phyloP scores from a whole-genome alignment of 2,113 vertebrate species.

The Perca flavescens region DNA sequence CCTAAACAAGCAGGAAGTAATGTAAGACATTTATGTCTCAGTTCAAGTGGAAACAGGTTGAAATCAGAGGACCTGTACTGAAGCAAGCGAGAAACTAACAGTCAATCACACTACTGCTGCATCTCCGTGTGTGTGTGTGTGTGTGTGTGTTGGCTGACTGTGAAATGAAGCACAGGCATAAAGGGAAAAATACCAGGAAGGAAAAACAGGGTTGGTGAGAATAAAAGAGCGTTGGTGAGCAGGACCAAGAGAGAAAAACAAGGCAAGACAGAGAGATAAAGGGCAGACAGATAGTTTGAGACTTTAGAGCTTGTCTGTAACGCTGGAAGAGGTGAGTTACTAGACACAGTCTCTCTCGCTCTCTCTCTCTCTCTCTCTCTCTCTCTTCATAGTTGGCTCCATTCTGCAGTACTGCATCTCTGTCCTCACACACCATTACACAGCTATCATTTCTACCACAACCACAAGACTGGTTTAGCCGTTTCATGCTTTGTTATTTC shows the following conservation, averaged over 20 bases:
- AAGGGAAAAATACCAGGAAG: not conserved
- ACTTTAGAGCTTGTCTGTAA: slow-evolving; percentile 29
- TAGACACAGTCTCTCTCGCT: not conserved
- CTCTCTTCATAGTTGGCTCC: slow-evolving; percentile 10
- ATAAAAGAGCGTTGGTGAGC: slow-evolving; percentile 7
- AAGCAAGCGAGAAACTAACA: slow-evolving; percentile 4
- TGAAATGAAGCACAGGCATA: slow-evolving; percentile 41
- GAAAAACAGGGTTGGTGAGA: slow-evolving; percentile 15
- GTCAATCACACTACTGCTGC: not conserved
- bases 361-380: not conserved
- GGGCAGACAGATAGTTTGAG: slow-evolving; percentile 33
- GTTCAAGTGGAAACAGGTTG: slow-evolving; percentile 26
- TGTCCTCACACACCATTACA: slow-evolving; percentile 45
- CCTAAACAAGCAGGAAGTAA: slow-evolving; percentile 21
- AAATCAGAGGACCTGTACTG: slow-evolving; percentile 20
- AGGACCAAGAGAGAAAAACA: slow-evolving; percentile 23
- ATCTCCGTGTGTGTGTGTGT: not conserved
- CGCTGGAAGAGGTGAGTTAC: slow-evolving; percentile 32
- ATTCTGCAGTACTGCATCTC: slow-evolving; percentile 28
- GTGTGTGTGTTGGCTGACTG: slow-evolving; percentile 5
- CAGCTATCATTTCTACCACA: slow-evolving; percentile 36
- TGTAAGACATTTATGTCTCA: slow-evolving; percentile 29
- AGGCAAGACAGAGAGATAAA: slow-evolving; percentile 49
- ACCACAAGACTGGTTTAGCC: slow-evolving; percentile 4
- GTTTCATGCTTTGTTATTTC: slow-evolving; percentile 51